Base-by-base conservation (phyloP, 1,140 invertebrate genomes). In the Mylabris phalerata region DNA sequence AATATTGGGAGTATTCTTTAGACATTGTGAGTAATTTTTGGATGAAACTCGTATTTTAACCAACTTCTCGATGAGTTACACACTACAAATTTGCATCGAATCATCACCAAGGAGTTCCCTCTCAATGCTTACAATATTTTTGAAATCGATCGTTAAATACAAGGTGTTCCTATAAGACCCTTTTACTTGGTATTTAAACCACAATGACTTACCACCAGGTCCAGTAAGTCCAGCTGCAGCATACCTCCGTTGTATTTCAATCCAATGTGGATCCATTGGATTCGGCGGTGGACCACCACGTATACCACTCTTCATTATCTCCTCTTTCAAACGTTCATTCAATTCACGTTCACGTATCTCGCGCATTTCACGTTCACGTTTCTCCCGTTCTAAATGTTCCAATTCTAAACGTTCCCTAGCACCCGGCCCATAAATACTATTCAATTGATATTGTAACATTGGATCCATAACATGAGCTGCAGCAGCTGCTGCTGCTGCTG, bases 251-350 rank as follows among this genome's bases (percentile, higher is more conserved):
- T 74, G 72, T 39, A 72, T 63, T 69, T 96, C 94, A 49, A 95
- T 72, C 92, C 92, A 95, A 71, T 95, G 91, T 0, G 90, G 89
- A 75, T 96, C 93, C 48, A 95, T 79, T 2, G 82, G 77, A 41
- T 78, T 81, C 3, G 88, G 80, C 10, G 41, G 41, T 10, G 41
- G 41, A 61, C 85, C 80, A 7, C 65, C 70, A 3, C 71, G 55
- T 65, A 73, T 73, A 1, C 72, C 72, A 9, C 65, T 68, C 62
- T 92, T 91, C 72, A 92, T 83, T 41, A 93, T 79, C 67, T 93
- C 85, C 73, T 94, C 90, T 75, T 87, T 93, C 71, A 85, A 79
- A 71, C 89, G 78, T 72, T 92, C 89, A 66, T 87, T 89, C 9
- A 92, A 75, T 68, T 93, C 89, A 13, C 90, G 77, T 73, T 93